A percentile compares a stretch with the other conserved stretches of the same genome.
phyloP scores from a whole-genome alignment of 2,888 invertebrate species.

The Drosophila neutralis region DNA sequence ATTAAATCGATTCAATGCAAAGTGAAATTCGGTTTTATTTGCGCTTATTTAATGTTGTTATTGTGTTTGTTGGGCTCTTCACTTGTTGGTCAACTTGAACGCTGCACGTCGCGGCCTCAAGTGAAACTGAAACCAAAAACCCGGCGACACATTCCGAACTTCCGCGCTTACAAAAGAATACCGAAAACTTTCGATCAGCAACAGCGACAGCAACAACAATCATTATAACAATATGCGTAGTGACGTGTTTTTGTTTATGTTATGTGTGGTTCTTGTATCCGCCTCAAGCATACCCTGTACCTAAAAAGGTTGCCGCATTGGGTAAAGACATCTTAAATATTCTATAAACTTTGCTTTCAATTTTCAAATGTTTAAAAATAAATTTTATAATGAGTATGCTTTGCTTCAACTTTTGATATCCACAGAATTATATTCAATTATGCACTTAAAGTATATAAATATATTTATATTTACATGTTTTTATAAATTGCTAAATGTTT shows the following conservation, averaged over 20 bases:
- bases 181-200: slow-evolving; percentile 76
- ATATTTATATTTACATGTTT: neutral
- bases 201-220: slow-evolving; percentile 49
- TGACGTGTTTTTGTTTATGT: slow-evolving; percentile 36
- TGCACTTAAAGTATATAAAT: neutral
- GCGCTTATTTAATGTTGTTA: slow-evolving; percentile 3
- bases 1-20: slow-evolving; percentile 27
- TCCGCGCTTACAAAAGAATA: slow-evolving; percentile 70
- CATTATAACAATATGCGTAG: slow-evolving; percentile 54
- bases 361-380: neutral
- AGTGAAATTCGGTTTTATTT: slow-evolving; percentile 60
- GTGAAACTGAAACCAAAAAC: slow-evolving; percentile 58
- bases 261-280: slow-evolving; percentile 28
- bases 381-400: neutral
- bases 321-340: neutral
- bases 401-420: neutral
- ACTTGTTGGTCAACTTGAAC: slow-evolving; percentile 50
- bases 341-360: neutral
- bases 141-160: slow-evolving; percentile 50
- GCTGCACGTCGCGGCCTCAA: slow-evolving; percentile 61
- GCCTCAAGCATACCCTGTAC: slow-evolving; percentile 30
- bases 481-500: neutral
- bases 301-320: neutral
- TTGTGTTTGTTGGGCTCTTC: slow-evolving; percentile 15
- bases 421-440: neutral